Conservation (phyloP, 2,797 vertebrate species). For the Pangasius krempfi region DNA sequence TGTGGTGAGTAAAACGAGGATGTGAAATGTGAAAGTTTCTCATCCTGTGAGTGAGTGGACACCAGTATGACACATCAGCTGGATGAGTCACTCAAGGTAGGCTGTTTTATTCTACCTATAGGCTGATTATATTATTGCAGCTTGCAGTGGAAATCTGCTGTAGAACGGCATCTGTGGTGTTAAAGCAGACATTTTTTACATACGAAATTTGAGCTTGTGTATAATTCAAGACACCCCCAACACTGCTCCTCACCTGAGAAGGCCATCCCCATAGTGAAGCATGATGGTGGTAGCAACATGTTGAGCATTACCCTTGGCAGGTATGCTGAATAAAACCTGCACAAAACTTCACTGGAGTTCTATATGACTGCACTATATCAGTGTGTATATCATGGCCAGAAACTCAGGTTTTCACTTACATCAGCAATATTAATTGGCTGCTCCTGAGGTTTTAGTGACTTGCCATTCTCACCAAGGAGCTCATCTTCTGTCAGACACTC, state of each 20-base stretch:
- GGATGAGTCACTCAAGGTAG: not conserved
- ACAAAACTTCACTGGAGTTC: not conserved
- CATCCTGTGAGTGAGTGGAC: not conserved
- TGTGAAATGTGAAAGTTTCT: not conserved
- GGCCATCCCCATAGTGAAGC: not conserved
- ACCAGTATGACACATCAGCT: not conserved
- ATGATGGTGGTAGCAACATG: not conserved
- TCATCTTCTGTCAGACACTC: constrained; percentile 24
- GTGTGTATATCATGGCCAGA: not conserved
- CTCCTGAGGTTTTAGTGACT: constrained; percentile 21
- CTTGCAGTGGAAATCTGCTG: not conserved
- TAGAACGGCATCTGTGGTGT: not conserved
- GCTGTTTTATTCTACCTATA: not conserved
- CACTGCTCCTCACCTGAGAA: not conserved
- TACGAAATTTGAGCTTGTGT: not conserved
- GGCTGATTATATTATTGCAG: not conserved
- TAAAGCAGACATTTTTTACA: not conserved
- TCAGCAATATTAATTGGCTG: not conserved
- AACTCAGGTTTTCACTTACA: not conserved
- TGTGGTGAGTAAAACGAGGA: not conserved
- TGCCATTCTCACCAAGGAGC: constrained; percentile 8
- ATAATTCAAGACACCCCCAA: not conserved
- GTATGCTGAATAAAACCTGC: not conserved
- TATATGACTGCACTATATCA: not conserved
- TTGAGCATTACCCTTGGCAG: not conserved